Evolutionary conservation across 2,888 invertebrate species (phyloP), one percentile per base, ranked within the genome.

Genomic region (Listrodromus nycthemerus): DNA sequence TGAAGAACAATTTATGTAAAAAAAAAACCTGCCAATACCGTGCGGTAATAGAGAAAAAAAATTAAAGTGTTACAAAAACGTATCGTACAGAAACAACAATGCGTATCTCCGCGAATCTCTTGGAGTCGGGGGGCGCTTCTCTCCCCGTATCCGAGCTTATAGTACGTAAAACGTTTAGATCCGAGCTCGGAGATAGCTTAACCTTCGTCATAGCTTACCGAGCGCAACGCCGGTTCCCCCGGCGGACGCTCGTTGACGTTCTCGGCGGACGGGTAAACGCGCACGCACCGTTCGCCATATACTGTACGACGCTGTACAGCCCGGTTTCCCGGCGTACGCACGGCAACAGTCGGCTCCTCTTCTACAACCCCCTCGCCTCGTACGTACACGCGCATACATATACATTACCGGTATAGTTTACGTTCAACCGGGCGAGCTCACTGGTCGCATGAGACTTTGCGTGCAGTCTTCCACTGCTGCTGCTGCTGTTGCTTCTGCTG

Each of bases 171-270:
- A 91, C 91, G 90, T 91, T 91, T 90, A 92, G 92, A 92, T 92
- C 90, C 89, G 87, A 88, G 88, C 87, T 86, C 85, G 73, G 85
- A 92, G 92, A 92, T 92, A 92, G 90, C 88, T 89, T 91, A 91
- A 92, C 92, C 92, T 92, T 92, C 92, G 92, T 92, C 92, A 92
- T 91, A 92, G 92, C 90, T 92, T 92, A 90, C 92, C 90, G 89
- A 92, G 91, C 92, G 87, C 92, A 90, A 92, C 91, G 91, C 91
- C 91, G 91, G 89, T 91, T 82, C 82, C 87, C 87, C 85, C 82
- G 85, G 86, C 85, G 85, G 83, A 82, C 87, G 85, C 86, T 87
- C 85, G 84, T 87, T 86, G 87, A 88, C 85, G 87, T 85, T 81
- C 84, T 81, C 84, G 84, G 85, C 76, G 80, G 83, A 87, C 85